Base-by-base conservation (phyloP, 2,888 invertebrate species). In the Mesoligia furuncula region DNA sequence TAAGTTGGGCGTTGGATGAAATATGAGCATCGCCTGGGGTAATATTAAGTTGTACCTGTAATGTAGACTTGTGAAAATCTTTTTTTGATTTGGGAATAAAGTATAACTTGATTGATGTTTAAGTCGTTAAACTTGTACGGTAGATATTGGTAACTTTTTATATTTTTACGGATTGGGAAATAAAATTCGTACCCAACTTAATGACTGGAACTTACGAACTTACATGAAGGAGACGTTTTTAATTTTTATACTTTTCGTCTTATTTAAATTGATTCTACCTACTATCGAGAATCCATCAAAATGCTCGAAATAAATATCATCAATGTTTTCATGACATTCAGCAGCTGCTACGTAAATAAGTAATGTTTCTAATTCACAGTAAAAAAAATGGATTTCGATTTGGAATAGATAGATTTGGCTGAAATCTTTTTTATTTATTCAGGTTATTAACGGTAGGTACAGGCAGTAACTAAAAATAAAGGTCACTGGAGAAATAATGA, bases 1-100 rank as follows among this genome's bases (percentile, higher is more conserved):
- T 51, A 65, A 64, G 64, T 69, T 68, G 1, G 11, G 48, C 15
- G 27, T 27, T 27, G 9, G n/a, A n/a, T 80, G 57, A 81, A 36
- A 57, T 81, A 81, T 74, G 68, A 17, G 36, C 42, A 27, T 24
- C 24, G 62, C 11, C 31, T 31, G 4, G 73, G 15, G 20, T 54
- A 42, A 39, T 24, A 13, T 24, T 24, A 27, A 70, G 27, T n/a
- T 31, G 7, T 36, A 74, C 15, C 8, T 48, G 8, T 7, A 20
- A 8, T 24, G 7, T 24, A 45, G 20, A 45, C 7, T 67, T 48
- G 8, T 8, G 20, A 48, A 45, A 67, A 27, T 27, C 3, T 45
- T 67, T 67, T 66, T 27, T 20, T 20, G 27, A 45, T 45, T 67
- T 45, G 20, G 4, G 11, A 24, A 24, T 67, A 20, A 31, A 27